phyloP scores from a whole-genome alignment of 92 coral and sea anemone genomes.

The Zoanthus sansibaricus region DNA sequence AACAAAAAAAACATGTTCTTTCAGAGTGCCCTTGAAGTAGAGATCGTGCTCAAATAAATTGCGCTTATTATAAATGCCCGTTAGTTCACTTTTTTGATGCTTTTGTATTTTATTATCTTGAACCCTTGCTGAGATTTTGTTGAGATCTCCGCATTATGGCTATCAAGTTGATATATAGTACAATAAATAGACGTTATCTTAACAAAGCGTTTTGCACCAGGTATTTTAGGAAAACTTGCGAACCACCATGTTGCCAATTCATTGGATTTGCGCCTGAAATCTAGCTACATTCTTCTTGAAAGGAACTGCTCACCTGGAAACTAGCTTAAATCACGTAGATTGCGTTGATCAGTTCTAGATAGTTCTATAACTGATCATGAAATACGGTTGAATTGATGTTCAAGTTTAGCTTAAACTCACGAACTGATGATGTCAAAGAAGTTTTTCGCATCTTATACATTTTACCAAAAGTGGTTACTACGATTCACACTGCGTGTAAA shows the following conservation, averaged over 20 bases:
- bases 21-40: too few species aligned
- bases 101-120: too few species aligned
- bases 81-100: too few species aligned
- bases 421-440: background rate
- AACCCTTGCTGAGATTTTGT: too few species aligned
- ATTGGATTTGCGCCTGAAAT: background rate
- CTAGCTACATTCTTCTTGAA: constrained; percentile 56
- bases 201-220: too few species aligned
- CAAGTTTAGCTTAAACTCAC: background rate
- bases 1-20: too few species aligned
- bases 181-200: too few species aligned
- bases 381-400: background rate
- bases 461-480: constrained; percentile 16
- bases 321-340: constrained; percentile 14
- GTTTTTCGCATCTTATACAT: background rate
- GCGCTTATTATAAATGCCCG: too few species aligned
- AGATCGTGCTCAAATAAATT: too few species aligned
- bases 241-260: background rate
- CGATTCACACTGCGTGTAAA: constrained; percentile 12
- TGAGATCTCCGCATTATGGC: too few species aligned
- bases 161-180: too few species aligned
- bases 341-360: background rate
- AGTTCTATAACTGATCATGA: background rate
- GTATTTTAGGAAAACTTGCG: too few species aligned
- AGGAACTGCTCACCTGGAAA: constrained; percentile 60